Percentiles rank a stretch among this genome's conserved stretches.
Conservation (phyloP, 2,888 invertebrate genomes). For the Diplazon laetatorius region DNA sequence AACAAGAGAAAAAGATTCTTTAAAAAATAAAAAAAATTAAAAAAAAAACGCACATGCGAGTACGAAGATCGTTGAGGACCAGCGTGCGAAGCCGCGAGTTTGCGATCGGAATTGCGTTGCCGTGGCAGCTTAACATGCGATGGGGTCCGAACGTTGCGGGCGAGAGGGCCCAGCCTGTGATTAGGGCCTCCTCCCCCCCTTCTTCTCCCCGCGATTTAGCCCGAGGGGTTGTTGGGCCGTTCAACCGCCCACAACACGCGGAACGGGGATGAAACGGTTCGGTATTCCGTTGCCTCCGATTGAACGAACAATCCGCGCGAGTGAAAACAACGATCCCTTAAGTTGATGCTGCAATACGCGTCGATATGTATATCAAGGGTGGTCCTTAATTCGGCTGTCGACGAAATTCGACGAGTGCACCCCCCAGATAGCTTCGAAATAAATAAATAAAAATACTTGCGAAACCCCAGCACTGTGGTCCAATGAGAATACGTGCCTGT, state of each 20-base stretch:
- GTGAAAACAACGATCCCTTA: constrained; percentile 63
- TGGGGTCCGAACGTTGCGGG: constrained; percentile 2
- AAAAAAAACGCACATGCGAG: constrained; percentile 3
- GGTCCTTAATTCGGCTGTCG: constrained; percentile 15
- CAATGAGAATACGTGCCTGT: too few species aligned
- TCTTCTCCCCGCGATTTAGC: too few species aligned
- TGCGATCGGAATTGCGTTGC: constrained; percentile 13
- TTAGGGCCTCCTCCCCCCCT: too few species aligned
- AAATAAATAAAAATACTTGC: too few species aligned
- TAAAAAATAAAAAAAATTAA: not conserved
- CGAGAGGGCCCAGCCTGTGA: constrained; percentile 76
- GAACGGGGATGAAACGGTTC: constrained; percentile 65
- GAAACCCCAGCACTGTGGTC: too few species aligned
- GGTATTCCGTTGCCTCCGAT: constrained; percentile 32
- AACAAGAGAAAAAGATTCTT: too few species aligned
- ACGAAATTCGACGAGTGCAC: not conserved
- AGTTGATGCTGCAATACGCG: too few species aligned
- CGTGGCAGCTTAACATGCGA: constrained; percentile 15
- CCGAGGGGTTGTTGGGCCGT: constrained; percentile 74
- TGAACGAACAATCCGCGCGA: constrained; percentile 42
- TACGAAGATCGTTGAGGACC: too few species aligned
- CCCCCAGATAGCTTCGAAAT: too few species aligned
- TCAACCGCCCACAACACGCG: constrained; percentile 78
- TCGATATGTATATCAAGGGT: too few species aligned
- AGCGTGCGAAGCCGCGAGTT: not conserved